Base-by-base conservation (phyloP, 2,888 invertebrate species). In the Heterodera filipjevi region DNA sequence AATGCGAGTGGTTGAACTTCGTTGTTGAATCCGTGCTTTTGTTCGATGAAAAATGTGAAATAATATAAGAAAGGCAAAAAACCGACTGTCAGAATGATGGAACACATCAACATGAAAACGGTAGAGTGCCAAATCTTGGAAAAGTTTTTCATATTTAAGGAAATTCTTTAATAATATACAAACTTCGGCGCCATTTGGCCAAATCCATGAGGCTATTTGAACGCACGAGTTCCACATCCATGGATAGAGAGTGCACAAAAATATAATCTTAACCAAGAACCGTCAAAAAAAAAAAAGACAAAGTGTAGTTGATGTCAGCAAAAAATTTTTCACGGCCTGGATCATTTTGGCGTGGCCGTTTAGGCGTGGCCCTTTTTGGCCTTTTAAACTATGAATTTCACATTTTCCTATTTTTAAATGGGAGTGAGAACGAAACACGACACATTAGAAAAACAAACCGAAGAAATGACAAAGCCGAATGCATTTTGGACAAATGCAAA, bases 241-340 rank as follows among this genome's bases (percentile, higher is more conserved):
- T n/a, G n/a, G n/a, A n/a, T n/a, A n/a, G n/a, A n/a, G n/a, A n/a
- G n/a, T n/a, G n/a, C n/a, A n/a, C n/a, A n/a, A n/a, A 16, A 35
- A 74, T 33, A 49, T 71, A 66, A 19, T 74, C 87, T 89, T 87
- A 14, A 87, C 72, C n/a, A n/a, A n/a, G n/a, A n/a, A n/a, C n/a
- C n/a, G n/a, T n/a, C n/a, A n/a, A n/a, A n/a, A n/a, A n/a, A 2
- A 86, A 80, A 71, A 87, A 83, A 93, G 92, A 85, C 93, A 93
- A 90, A 96, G n/a, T n/a, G n/a, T n/a, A n/a, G n/a, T n/a, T 92
- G 80, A 94, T 93, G 83, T 92, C 92, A 82, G 92, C 92, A 49
- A 98, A 91, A 82, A 94, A 93, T 68, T 91, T n/a, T n/a, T n/a
- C 90, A n/a, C 30, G 98, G 97, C 66, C 95, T n/a, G n/a, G n/a